Evolutionary conservation across 2,113 vertebrate species (phyloP).

Genomic region (Indicator maculatus): DNA sequence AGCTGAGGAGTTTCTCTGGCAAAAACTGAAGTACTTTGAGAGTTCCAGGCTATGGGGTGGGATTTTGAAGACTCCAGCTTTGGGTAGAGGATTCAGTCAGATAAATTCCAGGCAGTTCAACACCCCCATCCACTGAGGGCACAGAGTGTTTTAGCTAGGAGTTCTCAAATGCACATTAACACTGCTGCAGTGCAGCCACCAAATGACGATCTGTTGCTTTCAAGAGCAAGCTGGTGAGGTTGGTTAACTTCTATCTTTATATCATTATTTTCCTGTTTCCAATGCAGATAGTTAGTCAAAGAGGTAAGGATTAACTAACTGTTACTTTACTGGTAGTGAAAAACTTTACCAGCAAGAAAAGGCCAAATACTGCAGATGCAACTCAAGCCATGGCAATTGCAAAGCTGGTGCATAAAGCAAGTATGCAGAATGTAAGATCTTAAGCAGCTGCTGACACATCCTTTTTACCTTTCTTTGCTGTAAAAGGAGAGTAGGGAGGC

Average conservation of each 20-base stretch:
- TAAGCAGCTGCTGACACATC: background rate
- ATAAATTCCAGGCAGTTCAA: background rate
- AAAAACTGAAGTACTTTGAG: background rate
- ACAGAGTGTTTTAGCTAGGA: background rate
- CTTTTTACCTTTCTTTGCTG: background rate
- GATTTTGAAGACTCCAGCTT: background rate
- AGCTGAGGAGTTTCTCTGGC: background rate
- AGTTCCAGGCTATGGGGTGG: background rate
- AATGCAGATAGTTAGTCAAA: background rate
- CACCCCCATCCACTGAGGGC: too few relatives aligned
- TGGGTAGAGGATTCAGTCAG: background rate
- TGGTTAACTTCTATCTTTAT: background rate
- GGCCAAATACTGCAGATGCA: background rate
- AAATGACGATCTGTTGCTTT: background rate
- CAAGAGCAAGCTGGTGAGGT: background rate
- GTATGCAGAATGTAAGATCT: background rate
- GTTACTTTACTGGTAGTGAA: background rate
- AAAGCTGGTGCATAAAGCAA: background rate
- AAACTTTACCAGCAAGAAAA: rapidly evolving
- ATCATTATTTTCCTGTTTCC: background rate
- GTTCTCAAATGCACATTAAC: background rate
- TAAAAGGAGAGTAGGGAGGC: background rate
- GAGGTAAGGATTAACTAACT: background rate
- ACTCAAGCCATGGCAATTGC: background rate
- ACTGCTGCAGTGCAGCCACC: too few relatives aligned